Conservation (phyloP, 2,797 vertebrate species). For the Vireo griseus region DNA sequence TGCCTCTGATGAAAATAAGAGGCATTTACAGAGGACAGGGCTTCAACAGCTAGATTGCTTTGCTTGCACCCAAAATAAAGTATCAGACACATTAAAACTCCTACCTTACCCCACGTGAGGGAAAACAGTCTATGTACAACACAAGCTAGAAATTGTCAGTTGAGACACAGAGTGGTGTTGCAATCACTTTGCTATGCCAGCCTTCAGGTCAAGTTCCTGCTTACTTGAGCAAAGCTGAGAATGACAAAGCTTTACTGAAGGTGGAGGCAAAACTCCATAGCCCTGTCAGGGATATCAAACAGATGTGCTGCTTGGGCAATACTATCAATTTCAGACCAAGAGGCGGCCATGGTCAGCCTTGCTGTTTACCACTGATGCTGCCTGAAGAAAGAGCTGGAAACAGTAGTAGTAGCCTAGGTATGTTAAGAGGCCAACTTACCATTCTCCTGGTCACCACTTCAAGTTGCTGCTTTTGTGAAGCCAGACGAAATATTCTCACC, state of each 20-base stretch:
- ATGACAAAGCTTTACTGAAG: not conserved
- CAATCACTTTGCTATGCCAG: not conserved
- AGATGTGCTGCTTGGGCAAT: not conserved
- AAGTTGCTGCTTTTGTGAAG: constrained; percentile 85
- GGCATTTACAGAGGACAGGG: not conserved
- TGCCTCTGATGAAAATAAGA: not conserved
- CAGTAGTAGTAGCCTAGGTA: not conserved
- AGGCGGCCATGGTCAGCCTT: not conserved
- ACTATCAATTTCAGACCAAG: not conserved
- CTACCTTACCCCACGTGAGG: not conserved
- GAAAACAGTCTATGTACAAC: not conserved
- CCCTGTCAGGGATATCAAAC: not conserved
- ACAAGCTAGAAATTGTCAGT: not conserved
- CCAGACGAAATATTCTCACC: constrained; percentile 87
- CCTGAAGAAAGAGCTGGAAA: not conserved
- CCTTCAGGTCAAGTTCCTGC: not conserved
- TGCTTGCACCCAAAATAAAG: not conserved
- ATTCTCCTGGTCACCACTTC: constrained; percentile 88
- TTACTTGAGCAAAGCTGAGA: not conserved
- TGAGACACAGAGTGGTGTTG: not conserved
- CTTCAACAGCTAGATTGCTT: not conserved
- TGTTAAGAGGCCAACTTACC: constrained; percentile 73
- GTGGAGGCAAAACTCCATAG: not conserved
- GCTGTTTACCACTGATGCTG: not conserved
- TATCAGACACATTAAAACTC: not conserved